phyloP scores from a whole-genome alignment of 1,140 invertebrate species.

The Mya arenaria region DNA sequence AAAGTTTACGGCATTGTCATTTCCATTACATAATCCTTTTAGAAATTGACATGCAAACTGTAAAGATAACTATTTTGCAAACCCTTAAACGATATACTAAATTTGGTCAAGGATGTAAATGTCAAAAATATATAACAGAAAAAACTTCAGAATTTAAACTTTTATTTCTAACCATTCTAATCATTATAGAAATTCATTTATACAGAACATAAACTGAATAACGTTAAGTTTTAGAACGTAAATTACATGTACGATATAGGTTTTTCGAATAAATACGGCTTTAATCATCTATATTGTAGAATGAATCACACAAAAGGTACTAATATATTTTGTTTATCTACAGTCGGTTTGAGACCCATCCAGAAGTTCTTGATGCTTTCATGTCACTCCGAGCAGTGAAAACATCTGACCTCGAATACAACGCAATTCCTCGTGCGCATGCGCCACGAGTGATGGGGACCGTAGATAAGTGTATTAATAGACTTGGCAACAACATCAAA shows the following conservation, averaged over 20 bases:
- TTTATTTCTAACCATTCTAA: not conserved
- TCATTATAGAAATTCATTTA: too few species aligned
- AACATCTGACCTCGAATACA: slow-evolving; percentile 82
- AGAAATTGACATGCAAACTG: too few species aligned
- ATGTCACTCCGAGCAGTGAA: slow-evolving; percentile 82
- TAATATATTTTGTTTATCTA: slow-evolving; percentile 24
- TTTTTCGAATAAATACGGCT: not conserved
- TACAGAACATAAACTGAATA: too few species aligned
- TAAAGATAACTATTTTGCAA: too few species aligned
- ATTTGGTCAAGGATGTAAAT: too few species aligned
- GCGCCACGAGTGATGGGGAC: slow-evolving; percentile 84
- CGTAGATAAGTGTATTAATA: slow-evolving; percentile 83
- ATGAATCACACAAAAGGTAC: not conserved
- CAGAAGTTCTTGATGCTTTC: slow-evolving; percentile 84
- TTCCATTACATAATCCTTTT: too few species aligned
- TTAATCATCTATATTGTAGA: not conserved
- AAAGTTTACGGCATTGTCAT: too few species aligned
- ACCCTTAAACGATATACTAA: too few species aligned
- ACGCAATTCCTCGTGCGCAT: slow-evolving; percentile 82
- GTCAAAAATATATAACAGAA: too few species aligned
- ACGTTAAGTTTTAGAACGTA: too few species aligned
- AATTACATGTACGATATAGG: not conserved
- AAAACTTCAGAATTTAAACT: not conserved
- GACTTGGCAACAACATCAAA: slow-evolving; percentile 83
- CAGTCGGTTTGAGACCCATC: slow-evolving; percentile 84